phyloP scores from a whole-genome alignment of 2,888 invertebrate species.

The Mythimna loreyi region DNA sequence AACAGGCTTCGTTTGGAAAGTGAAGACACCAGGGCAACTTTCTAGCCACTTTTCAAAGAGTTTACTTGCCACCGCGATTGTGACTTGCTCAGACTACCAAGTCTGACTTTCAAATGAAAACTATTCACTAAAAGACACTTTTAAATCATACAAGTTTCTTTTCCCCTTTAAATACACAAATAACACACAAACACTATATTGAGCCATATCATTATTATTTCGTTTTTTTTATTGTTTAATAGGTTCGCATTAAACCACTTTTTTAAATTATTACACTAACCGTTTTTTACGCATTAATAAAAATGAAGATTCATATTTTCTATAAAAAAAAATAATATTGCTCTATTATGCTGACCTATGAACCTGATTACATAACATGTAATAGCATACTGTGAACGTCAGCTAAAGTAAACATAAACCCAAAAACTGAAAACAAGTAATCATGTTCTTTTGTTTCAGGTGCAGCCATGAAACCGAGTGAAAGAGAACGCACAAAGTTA shows the following conservation, averaged over 20 bases:
- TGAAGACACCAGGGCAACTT: too few relatives aligned
- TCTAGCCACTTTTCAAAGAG: too few relatives aligned
- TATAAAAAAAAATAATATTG: neutral
- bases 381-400: neutral
- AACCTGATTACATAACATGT: neutral
- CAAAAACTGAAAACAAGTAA: constrained; percentile 17
- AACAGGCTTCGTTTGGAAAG: too few relatives aligned
- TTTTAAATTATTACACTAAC: too few relatives aligned
- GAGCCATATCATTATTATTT: too few relatives aligned
- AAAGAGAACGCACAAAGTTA: constrained; percentile 56
- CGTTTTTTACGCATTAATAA: neutral
- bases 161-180: neutral
- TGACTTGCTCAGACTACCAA: too few relatives aligned
- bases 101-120: neutral
- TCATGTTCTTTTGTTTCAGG: constrained; percentile 73
- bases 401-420: constrained; percentile 5
- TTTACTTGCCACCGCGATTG: too few relatives aligned
- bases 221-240: too few relatives aligned
- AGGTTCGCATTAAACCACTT: too few relatives aligned
- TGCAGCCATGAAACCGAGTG: constrained; percentile 70
- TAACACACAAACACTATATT: too few relatives aligned
- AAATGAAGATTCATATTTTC: neutral
- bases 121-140: neutral
- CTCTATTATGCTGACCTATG: neutral
- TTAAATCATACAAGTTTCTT: neutral